Base-by-base conservation (phyloP, 2,888 invertebrate species). In the Tetragonula carbonaria region DNA sequence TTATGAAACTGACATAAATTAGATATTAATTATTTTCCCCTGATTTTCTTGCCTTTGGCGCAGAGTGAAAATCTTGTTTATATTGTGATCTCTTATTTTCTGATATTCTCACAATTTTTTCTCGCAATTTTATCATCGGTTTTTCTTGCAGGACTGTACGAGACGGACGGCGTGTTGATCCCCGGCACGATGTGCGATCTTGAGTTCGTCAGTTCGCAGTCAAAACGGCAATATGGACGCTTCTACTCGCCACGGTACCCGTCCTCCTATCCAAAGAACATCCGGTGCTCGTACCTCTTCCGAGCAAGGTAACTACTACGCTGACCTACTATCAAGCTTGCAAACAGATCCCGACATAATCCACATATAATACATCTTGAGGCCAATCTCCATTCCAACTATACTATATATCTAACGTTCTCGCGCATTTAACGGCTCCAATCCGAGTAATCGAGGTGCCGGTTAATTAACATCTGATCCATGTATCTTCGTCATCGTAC, bases 231-330 rank as follows among this genome's bases (percentile, higher is more conserved):
- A 28, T 96, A 97, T 94, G 98, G 98, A 78, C 96, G 97, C 80
- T 97, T 98, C 93, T 98, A 97, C 95, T 99, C 99, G 76, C 99
- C 99, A 0, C 97, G 98, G 81, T 99, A 99, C 96, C 99, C 99
- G 86, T 99, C 99, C 91, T 97, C 97, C 92, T 99, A 99, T 95
- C 99, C 99, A 33, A 97, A 97, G 94, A 98, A 98, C 94, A 97
- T 98, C 92, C 96, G 97, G 93, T 99, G 99, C 95, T 96, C 97
- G 82, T 98, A 98, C 95, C 97, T 97, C 93, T 98, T 99, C 94
- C 96, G 97, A 92, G 99, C 98, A 76, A 97, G 97, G 97, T 97
- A 93, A 93, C 87, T 91, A 88, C 62, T 91, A 88, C 62, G 53
- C 77, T 85, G 73, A 87, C 86, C 88, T 82, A 85, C 76, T 88